phyloP scores from a whole-genome alignment of 2,113 vertebrate species.

The Ptilonorhynchus violaceus region DNA sequence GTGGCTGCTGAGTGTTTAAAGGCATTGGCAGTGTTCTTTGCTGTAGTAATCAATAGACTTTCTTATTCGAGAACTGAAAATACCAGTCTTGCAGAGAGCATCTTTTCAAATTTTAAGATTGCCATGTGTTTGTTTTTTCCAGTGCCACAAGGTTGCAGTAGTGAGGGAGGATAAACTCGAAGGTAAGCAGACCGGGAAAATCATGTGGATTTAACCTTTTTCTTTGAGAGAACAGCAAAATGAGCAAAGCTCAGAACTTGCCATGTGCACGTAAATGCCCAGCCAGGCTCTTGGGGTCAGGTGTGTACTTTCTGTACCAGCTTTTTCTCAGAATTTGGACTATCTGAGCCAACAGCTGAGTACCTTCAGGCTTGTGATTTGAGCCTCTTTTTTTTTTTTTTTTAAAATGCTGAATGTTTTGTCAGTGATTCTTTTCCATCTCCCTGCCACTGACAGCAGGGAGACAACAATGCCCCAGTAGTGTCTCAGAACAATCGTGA shows the following conservation, averaged over 20 bases:
- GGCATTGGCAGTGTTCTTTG: background rate
- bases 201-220: background rate
- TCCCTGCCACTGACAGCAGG: background rate
- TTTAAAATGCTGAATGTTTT: background rate
- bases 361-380: background rate
- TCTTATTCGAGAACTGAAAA: background rate
- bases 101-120: background rate
- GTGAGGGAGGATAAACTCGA: conserved; percentile 93
- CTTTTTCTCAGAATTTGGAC: conserved; percentile 40
- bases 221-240: conserved; percentile 1
- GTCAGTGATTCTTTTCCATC: background rate
- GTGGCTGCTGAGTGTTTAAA: background rate
- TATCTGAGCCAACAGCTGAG: background rate
- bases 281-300: background rate
- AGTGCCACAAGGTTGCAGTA: conserved; percentile 94
- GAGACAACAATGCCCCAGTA: background rate
- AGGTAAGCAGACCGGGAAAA: conserved; percentile 69
- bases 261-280: background rate
- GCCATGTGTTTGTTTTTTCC: background rate
- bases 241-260: background rate
- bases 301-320: conserved; percentile 29
- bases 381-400: background rate
- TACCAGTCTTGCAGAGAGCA: accelerated
- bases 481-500: background rate
- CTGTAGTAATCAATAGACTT: background rate